Base-by-base conservation (phyloP, 2,888 invertebrate genomes). In the Netelia inedita region DNA sequence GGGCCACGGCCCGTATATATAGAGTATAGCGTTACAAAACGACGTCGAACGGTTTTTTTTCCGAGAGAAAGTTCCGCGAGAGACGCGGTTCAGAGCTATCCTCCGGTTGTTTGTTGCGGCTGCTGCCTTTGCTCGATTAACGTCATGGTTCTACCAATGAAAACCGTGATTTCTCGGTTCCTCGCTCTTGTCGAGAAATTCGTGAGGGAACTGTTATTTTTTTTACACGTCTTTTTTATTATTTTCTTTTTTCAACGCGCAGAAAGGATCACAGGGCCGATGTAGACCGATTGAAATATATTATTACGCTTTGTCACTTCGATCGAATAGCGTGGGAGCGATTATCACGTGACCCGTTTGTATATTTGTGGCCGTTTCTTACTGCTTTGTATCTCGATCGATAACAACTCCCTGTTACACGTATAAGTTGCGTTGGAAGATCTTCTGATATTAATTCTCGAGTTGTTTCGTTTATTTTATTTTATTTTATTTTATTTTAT, bases 11-110 rank as follows among this genome's bases (percentile, higher is more conserved):
- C 11, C 14, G 14, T 46, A 2, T 46, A 28, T 75, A 23, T 16
- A n/a, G 14, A 35, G n/a, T 19, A 57, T 43, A 66, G 28, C 10
- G 66, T 41, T 68, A 16, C n/a, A 57, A 75, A 75, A 79, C 28
- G 53, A 61, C 73, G 61, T 63, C 63, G 46, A 81, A 71, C 81
- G 81, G 35, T 35, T 84, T 84, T 78, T 81, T 81, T 81, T 85
- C 81, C 57, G 81, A 85, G 84, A 85, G 84, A 85, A 85, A 85
- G 84, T 85, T 81, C 21, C 28, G 57, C 46, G 63, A 55, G 76
- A 85, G 23, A 55, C 72, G 66, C 65, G 57, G 69, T 59, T 43
- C 74, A 85, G 78, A 83, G 71, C 66, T 59, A 59, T 63, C 69
- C 72, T 68, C 16, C 43, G 50, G 35, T 35, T 61, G 61, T 55